phyloP scores from a whole-genome alignment of 2,888 invertebrate genomes.

The Clanis bilineata region DNA sequence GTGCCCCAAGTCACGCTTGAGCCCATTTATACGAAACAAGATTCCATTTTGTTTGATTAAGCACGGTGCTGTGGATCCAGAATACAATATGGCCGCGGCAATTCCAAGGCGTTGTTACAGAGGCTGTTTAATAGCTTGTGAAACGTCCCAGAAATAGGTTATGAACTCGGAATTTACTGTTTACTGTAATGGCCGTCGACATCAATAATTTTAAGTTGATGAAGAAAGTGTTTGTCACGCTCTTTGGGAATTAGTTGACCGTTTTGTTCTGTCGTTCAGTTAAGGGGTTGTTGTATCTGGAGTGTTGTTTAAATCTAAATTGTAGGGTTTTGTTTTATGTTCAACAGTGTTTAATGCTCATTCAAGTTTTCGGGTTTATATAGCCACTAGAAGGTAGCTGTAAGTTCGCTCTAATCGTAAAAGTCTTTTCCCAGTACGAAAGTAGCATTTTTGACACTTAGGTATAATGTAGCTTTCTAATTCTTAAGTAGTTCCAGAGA shows the following conservation, averaged over 20 bases:
- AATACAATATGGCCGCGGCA: slow-evolving; percentile 17
- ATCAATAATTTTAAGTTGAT: neutral
- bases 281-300: neutral
- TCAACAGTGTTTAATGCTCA: too few relatives aligned
- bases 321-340: too few relatives aligned
- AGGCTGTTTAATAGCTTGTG: neutral
- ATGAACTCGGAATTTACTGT: slow-evolving; percentile 7
- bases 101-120: neutral
- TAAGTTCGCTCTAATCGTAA: too few relatives aligned
- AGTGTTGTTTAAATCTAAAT: too few relatives aligned
- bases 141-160: slow-evolving; percentile 2
- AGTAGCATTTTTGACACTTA: too few relatives aligned
- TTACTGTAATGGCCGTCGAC: neutral
- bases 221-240: neutral
- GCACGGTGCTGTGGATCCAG: slow-evolving; percentile 24
- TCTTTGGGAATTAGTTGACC: neutral
- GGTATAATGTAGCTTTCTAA: too few relatives aligned
- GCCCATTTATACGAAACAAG: slow-evolving; percentile 29
- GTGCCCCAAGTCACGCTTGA: neutral
- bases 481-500: too few relatives aligned
- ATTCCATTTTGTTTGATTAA: slow-evolving; percentile 37
- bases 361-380: too few relatives aligned
- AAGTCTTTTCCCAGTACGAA: too few relatives aligned
- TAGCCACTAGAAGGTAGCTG: too few relatives aligned
- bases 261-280: neutral